These are phyloP conservation scores for Neodiprion pinetum DNA, from an alignment of 1,140 invertebrate species.

Conservation along the genomic window DNA sequence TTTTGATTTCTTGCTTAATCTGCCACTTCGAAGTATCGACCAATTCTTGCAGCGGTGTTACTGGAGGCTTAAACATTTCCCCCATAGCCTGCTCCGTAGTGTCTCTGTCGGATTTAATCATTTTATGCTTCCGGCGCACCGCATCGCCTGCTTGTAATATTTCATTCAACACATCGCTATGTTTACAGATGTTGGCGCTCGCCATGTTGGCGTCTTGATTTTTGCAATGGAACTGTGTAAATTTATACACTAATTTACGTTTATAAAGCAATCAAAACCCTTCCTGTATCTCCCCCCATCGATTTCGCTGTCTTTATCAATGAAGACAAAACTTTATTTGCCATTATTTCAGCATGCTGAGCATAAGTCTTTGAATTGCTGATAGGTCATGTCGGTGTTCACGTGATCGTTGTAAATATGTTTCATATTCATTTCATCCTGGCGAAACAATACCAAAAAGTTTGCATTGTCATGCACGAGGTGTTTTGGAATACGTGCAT, in stretches of 20 bases:
- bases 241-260: background rate
- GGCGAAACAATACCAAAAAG: slow-evolving; percentile 45
- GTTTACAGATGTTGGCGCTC: background rate
- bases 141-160: background rate
- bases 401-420: slow-evolving; percentile 35
- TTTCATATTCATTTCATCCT: slow-evolving; percentile 49
- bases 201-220: background rate
- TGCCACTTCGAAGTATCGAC: background rate
- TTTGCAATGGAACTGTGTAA: background rate
- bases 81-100: background rate
- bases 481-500: too few species aligned
- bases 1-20: slow-evolving; percentile 18
- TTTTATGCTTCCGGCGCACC: background rate
- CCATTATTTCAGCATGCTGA: too few species aligned
- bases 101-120: background rate
- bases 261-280: slow-evolving; percentile 30
- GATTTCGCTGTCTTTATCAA: slow-evolving; percentile 29
- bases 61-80: background rate
- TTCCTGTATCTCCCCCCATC: slow-evolving; percentile 30
- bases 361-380: too few species aligned
- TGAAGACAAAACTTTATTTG: too few species aligned
- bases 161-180: background rate
- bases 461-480: background rate
- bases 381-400: too few species aligned
- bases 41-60: slow-evolving; percentile 12